Evolutionary conservation across 2,797 vertebrate genomes (phyloP).

Genomic region (Phalanger gymnotis): DNA sequence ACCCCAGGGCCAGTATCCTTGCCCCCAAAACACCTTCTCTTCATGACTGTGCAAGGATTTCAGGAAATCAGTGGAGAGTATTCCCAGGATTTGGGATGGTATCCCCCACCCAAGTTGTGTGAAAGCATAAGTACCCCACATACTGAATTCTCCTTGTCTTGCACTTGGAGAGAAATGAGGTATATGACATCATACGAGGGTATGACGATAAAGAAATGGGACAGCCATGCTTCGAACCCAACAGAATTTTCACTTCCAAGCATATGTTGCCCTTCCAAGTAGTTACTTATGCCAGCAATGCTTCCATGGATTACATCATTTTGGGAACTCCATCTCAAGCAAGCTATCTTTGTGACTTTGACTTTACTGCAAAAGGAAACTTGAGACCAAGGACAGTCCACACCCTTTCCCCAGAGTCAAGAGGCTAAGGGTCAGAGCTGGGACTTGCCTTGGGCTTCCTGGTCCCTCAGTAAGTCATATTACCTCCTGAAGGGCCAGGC

Average conservation of each 20-base stretch:
- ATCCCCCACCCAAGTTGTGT: neutral
- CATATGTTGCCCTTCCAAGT: neutral
- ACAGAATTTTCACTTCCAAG: neutral
- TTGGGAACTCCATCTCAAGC: neutral
- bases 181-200: neutral
- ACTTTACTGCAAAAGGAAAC: neutral
- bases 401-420: neutral
- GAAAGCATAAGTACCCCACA: neutral
- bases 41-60: neutral
- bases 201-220: neutral
- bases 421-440: constrained; percentile 35
- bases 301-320: neutral
- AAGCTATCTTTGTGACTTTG: constrained; percentile 1
- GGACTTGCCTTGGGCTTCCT: constrained; percentile 30
- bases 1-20: neutral
- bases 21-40: neutral
- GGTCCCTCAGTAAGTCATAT: constrained; percentile 30
- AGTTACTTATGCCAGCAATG: neutral
- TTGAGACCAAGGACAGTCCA: neutral
- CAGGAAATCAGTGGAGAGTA: neutral
- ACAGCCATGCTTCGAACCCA: neutral
- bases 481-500: constrained; percentile 3
- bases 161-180: neutral
- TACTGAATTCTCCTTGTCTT: neutral
- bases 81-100: neutral